Evolutionary conservation across 2,888 invertebrate genomes (phyloP).

Genomic region (Hymenopus coronatus): DNA sequence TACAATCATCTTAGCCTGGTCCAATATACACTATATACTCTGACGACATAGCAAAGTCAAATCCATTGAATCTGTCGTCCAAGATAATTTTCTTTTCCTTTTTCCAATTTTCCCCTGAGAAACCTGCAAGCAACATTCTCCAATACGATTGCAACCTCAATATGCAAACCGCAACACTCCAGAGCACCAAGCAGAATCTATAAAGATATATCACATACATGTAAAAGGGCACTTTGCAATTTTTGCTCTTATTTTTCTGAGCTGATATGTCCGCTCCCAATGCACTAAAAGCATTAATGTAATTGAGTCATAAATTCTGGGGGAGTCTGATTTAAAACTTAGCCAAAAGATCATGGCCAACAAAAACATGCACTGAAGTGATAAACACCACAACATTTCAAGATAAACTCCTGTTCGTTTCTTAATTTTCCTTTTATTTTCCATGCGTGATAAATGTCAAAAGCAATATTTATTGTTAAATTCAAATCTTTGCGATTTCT

Average conservation of each 20-base stretch:
- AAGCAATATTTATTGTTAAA: too few species aligned
- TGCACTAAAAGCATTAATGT: neutral
- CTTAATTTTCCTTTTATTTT: neutral
- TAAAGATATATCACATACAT: neutral
- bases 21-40: too few species aligned
- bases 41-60: too few species aligned
- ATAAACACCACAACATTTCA: neutral
- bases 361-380: neutral
- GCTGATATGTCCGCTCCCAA: neutral
- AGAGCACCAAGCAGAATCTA: neutral
- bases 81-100: too few species aligned
- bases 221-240: neutral
- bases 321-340: neutral
- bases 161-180: neutral
- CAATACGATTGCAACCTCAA: neutral
- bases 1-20: too few species aligned
- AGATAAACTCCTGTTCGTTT: neutral
- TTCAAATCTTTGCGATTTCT: too few species aligned
- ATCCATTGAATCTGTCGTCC: too few species aligned
- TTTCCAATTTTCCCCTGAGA: too few species aligned
- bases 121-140: too few species aligned
- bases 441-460: too few species aligned
- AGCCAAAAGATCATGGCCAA: neutral
- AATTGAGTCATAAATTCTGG: neutral
- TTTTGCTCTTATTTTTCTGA: neutral